Evolutionary conservation across 2,113 vertebrate species (phyloP).

Genomic region (Oreochromis spilurus): DNA sequence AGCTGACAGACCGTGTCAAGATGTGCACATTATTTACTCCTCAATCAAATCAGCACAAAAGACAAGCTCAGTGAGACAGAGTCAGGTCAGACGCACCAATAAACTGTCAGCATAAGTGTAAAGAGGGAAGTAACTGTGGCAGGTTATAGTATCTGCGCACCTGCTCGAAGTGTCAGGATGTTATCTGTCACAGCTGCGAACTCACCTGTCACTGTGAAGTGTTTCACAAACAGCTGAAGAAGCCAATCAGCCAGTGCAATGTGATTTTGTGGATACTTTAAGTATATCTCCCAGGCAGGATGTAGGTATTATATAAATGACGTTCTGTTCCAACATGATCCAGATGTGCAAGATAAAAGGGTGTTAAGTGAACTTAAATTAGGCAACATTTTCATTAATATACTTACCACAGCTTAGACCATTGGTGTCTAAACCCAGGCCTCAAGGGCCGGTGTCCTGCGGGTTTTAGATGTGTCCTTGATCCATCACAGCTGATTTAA

Average conservation of each 20-base stretch:
- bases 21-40: not conserved
- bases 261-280: not conserved
- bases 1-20: not conserved
- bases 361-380: not conserved
- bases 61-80: not conserved
- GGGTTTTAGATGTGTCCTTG: too few relatives aligned
- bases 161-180: not conserved
- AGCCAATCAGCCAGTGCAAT: not conserved
- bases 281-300: not conserved
- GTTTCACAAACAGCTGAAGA: not conserved
- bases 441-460: too few relatives aligned
- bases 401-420: fast-evolving
- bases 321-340: not conserved
- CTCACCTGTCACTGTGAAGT: not conserved
- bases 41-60: not conserved
- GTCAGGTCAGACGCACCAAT: not conserved
- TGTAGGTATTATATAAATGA: not conserved
- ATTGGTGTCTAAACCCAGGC: too few relatives aligned
- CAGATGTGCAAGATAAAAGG: not conserved
- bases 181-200: not conserved
- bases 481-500: too few relatives aligned
- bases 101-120: not conserved
- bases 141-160: not conserved
- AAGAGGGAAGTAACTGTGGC: not conserved
- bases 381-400: not conserved